phyloP scores from a whole-genome alignment of 1,140 invertebrate genomes.

The Bradysia coprophila region DNA sequence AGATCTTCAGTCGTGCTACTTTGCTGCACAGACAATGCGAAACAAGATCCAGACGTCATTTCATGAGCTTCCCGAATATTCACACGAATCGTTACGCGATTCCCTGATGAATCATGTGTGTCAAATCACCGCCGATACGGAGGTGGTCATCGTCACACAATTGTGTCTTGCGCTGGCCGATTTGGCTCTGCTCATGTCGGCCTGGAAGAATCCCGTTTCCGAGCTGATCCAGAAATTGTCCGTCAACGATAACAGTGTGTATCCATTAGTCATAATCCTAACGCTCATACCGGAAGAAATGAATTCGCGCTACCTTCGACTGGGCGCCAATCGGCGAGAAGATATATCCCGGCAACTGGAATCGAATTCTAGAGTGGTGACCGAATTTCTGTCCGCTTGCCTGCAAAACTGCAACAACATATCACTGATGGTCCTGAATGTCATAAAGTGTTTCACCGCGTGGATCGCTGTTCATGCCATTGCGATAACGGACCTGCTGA shows the following conservation, averaged over 20 bases:
- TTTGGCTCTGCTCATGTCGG: constrained; percentile 80
- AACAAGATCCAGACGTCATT: constrained; percentile 89
- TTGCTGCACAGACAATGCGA: constrained; percentile 94
- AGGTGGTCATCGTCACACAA: constrained; percentile 74
- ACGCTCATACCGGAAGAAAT: constrained; percentile 94
- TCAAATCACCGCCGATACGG: constrained; percentile 64
- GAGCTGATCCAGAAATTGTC: constrained; percentile 64
- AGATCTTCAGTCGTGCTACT: constrained; percentile 84
- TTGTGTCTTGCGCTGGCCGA: constrained; percentile 84
- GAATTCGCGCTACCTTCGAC: constrained; percentile 56
- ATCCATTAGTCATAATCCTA: constrained; percentile 77
- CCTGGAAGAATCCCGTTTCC: constrained; percentile 76
- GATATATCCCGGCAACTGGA: constrained; percentile 64
- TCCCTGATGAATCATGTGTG: constrained; percentile 81
- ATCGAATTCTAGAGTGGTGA: constrained; percentile 39
- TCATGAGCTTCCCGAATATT: constrained; percentile 74
- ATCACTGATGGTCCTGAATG: constrained; percentile 31
- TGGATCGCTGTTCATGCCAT: constrained; percentile 60
- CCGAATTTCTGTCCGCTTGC: constrained; percentile 59
- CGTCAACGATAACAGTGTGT: constrained; percentile 37
- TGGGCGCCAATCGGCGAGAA: constrained; percentile 77
- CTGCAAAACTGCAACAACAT: constrained; percentile 33
- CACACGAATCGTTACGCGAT: constrained; percentile 71
- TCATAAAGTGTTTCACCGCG: constrained; percentile 59
- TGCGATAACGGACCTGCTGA: constrained; percentile 37